Evolutionary conservation across 2,113 vertebrate species (phyloP), one percentile per base, ranked within the genome.

Genomic region (Passer montanus): DNA sequence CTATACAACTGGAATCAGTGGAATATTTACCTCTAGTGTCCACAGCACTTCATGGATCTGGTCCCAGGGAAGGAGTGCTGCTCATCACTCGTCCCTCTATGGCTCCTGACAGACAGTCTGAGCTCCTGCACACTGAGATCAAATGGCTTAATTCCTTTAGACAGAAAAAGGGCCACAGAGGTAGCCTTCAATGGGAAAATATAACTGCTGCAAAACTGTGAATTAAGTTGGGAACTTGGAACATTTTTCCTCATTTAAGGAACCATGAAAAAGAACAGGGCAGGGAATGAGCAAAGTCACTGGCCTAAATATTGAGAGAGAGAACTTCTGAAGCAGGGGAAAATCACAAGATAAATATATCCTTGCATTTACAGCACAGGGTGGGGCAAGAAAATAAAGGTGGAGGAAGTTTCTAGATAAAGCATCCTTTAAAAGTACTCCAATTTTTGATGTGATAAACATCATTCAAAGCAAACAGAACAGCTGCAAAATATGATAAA

Each of bases 401-500:
- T 94, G 84, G 85, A 83, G 50, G 92, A 96, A 97, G 85, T 90
- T 93, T 97, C 70, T 55, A 95, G 96, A 97, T 89, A 97, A 97
- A 94, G 72, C 64, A 92, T 85, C 44, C 89, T 96, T 97, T 94
- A 94, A 95, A 96, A 95, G 92, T 96, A 84, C 70, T 28, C 33
- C 47, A 82, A 68, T 84, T 93, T 94, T 91, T 59, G n/a, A 88
- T 95, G 95, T 94, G 96, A 94, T 94, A 96, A 97, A 97, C 93
- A 95, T 92, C 79, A 97, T 97, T 97, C 95, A 86, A 96, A 96
- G 95, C 97, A 97, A 97, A 97, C 95, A 93, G 96, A 98, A 97
- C 98, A 98, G 97, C 97, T 98, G 98, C 93, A 97, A 98, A 97
- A 98, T 97, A 98, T 96, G 96, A 98, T 98, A 98, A 98, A 98